These are phyloP conservation scores for Thunnus albacares DNA, from an alignment of 2,797 vertebrate genomes.

Conservation along the genomic window DNA sequence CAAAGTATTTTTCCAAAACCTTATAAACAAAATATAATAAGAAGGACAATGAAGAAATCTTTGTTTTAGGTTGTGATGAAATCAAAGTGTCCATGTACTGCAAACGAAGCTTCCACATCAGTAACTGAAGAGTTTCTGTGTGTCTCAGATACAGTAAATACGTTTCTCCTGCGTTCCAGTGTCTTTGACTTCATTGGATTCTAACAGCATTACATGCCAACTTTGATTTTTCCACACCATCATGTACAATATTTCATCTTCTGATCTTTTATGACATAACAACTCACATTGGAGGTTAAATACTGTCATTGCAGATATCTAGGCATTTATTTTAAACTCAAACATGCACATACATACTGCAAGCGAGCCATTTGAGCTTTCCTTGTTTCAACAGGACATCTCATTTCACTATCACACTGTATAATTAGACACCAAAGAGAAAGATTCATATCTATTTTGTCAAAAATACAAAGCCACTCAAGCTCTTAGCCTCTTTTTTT, in stretches of 20 bases:
- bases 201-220: neutral
- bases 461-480: neutral
- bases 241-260: neutral
- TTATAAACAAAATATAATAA: neutral
- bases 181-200: slow-evolving; percentile 40
- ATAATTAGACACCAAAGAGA: neutral
- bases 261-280: neutral
- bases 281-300: slow-evolving; percentile 42
- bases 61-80: too few relatives aligned
- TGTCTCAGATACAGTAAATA: slow-evolving; percentile 21
- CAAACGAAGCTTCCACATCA: too few relatives aligned
- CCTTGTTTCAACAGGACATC: neutral
- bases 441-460: neutral
- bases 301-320: neutral
- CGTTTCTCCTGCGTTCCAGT: slow-evolving; percentile 38
- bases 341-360: neutral
- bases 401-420: slow-evolving; percentile 4
- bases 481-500: neutral
- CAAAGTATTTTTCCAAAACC: too few relatives aligned
- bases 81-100: too few relatives aligned
- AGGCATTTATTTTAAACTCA: neutral
- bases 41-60: too few relatives aligned
- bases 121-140: neutral
- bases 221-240: neutral
- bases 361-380: neutral